phyloP scores from a whole-genome alignment of 2,888 invertebrate species.

The Peribatodes rhomboidaria region DNA sequence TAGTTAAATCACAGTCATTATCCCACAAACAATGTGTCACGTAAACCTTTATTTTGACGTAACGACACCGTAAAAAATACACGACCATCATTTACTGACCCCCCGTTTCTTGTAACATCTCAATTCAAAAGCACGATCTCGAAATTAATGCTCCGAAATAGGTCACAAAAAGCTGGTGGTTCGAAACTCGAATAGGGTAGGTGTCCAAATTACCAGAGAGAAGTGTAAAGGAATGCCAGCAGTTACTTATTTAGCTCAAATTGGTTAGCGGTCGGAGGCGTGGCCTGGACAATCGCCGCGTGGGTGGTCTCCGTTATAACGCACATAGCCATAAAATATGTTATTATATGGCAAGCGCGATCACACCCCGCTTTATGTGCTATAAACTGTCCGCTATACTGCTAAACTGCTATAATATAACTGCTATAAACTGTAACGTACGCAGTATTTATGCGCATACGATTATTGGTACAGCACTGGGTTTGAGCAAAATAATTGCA shows the following conservation, averaged over 20 bases:
- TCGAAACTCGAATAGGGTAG: slow-evolving; percentile 50
- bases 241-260: slow-evolving; percentile 66
- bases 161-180: slow-evolving; percentile 39
- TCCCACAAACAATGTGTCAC: slow-evolving; percentile 62
- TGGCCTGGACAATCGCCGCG: slow-evolving; percentile 65
- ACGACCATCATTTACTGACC: slow-evolving; percentile 20
- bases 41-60: slow-evolving; percentile 53
- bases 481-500: slow-evolving; percentile 39
- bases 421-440: slow-evolving; percentile 42
- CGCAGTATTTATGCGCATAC: slow-evolving; percentile 43
- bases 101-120: slow-evolving; percentile 26
- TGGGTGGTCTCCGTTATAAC: slow-evolving; percentile 75
- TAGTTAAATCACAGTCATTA: slow-evolving; percentile 48
- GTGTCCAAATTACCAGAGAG: slow-evolving; percentile 64
- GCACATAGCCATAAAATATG: slow-evolving; percentile 71
- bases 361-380: slow-evolving; percentile 75
- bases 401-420: slow-evolving; percentile 50
- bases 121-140: slow-evolving; percentile 32
- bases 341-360: slow-evolving; percentile 67
- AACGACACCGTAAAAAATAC: slow-evolving; percentile 36
- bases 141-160: slow-evolving; percentile 38
- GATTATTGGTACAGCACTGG: slow-evolving; percentile 41
- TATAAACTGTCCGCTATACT: slow-evolving; percentile 60
- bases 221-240: slow-evolving; percentile 38
- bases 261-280: slow-evolving; percentile 76